Evolutionary conservation across 1,140 invertebrate genomes (phyloP).

Genomic region (Sycophila sp.): DNA sequence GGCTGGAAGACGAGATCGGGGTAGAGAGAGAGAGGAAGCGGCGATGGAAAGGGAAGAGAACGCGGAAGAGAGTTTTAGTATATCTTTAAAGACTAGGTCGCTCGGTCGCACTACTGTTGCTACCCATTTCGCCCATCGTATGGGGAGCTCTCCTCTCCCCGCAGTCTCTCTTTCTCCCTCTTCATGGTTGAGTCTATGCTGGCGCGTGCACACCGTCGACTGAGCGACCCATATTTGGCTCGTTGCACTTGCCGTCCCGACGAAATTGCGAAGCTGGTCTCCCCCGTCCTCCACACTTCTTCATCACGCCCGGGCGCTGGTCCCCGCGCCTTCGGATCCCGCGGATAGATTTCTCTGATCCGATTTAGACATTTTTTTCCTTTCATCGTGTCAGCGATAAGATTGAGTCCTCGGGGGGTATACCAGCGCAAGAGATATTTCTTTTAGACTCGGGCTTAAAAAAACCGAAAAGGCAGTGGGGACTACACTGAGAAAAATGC

Average conservation of each 20-base stretch:
- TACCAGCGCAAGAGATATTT: not conserved
- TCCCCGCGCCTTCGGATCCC: no score
- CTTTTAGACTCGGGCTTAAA: no score
- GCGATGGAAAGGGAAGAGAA: conserved; percentile 58
- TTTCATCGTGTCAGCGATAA: not conserved
- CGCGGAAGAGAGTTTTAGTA: conserved; percentile 58
- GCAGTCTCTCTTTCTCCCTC: not conserved
- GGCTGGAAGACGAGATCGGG: not conserved
- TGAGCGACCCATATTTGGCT: conserved; percentile 38
- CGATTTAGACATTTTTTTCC: no score
- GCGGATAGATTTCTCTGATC: no score
- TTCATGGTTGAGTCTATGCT: conserved; percentile 28
- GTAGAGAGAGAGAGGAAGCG: not conserved
- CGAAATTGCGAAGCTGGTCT: conserved; percentile 4
- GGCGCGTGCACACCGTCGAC: not conserved
- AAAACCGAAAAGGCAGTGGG: no score
- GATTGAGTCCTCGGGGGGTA: not conserved
- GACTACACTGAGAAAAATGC: no score
- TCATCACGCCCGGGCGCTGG: no score
- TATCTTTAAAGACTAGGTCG: conserved; percentile 61
- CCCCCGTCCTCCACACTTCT: not conserved
- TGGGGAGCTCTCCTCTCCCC: not conserved
- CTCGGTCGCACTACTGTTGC: conserved; percentile 59
- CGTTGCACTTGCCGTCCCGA: conserved; percentile 33
- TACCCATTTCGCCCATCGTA: conserved; percentile 43